phyloP scores from a whole-genome alignment of 2,888 invertebrate species.

The Marasmarcha lunaedactyla region DNA sequence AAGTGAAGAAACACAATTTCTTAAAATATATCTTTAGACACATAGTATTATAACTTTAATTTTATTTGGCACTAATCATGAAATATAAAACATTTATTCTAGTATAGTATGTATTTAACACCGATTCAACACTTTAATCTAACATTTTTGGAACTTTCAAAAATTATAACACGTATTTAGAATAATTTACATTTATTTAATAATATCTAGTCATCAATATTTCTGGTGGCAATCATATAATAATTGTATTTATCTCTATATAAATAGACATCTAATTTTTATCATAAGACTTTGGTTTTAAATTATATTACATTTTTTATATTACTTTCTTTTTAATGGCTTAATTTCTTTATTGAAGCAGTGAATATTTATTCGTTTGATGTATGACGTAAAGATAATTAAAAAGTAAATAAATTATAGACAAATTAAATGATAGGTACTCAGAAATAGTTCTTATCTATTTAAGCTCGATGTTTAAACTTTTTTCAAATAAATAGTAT shows the following conservation, averaged over 20 bases:
- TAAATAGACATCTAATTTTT: conserved; percentile 5
- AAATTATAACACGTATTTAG: no score
- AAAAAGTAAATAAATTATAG: background rate
- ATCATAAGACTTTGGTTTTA: conserved; percentile 11
- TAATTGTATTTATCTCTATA: background rate
- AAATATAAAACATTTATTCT: no score
- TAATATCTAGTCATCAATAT: no score
- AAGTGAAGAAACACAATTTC: no score
- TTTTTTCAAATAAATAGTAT: conserved; percentile 8
- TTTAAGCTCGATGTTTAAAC: conserved; percentile 34
- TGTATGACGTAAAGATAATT: background rate
- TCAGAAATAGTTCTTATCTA: conserved; percentile 30
- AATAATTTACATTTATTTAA: no score
- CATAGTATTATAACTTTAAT: background rate
- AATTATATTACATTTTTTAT: background rate
- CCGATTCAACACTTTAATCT: no score
- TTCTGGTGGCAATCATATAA: no score
- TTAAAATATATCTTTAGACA: background rate
- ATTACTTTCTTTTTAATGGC: background rate
- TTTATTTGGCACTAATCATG: no score
- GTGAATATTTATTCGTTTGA: background rate
- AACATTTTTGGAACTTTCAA: no score
- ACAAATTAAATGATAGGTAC: conserved; percentile 18
- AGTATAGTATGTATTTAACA: no score
- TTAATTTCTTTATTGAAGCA: background rate